Evolutionary conservation across 2,797 vertebrate species (phyloP), one percentile per base, ranked within the genome.

Genomic region (Sebastes steindachneri): DNA sequence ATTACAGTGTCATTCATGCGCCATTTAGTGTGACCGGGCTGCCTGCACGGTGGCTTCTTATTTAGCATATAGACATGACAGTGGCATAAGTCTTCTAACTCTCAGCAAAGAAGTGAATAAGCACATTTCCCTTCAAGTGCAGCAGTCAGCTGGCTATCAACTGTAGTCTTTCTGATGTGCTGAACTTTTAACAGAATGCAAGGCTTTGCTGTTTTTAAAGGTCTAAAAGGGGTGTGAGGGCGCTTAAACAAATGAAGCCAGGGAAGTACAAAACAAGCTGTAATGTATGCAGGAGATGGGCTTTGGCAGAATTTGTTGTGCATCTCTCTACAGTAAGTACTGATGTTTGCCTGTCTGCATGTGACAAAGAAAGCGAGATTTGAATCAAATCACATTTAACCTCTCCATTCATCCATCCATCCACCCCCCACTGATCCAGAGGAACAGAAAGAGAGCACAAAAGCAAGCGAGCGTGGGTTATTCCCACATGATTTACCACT

Each of bases 401-500:
- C 79, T 80, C 65, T 68, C 51, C 21, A 48, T 77, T 75, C 72
- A 89, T 80, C 54, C 65, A 88, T 72, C 45, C 71, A 68, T 79
- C 60, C 70, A 48, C 33, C 35, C 73, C 41, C 53, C 74, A 80
- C 74, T 59, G 79, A 88, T 82, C 64, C 60, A 69, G 64, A 73
- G 45, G 74, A 76, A 88, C 28, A 64, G 62, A 70, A n/a, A 48
- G 60, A 70, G 51, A 63, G 75, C 57, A 71, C 73, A 86, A 71
- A 80, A 76, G 64, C 53, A 69, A 82, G 66, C 33, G 62, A 70
- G 70, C 65, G 75, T 79, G 59, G 84, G 81, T 86, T 90, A 88
- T 91, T 89, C 68, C 35, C 59, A 72, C 76, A 88, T 89, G 91
- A 95, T 94, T 91, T 91, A 94, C 86, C 88, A 77, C 87, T 91